Base-by-base conservation (phyloP, 2,113 vertebrate genomes). In the Acrocephalus kingi region DNA sequence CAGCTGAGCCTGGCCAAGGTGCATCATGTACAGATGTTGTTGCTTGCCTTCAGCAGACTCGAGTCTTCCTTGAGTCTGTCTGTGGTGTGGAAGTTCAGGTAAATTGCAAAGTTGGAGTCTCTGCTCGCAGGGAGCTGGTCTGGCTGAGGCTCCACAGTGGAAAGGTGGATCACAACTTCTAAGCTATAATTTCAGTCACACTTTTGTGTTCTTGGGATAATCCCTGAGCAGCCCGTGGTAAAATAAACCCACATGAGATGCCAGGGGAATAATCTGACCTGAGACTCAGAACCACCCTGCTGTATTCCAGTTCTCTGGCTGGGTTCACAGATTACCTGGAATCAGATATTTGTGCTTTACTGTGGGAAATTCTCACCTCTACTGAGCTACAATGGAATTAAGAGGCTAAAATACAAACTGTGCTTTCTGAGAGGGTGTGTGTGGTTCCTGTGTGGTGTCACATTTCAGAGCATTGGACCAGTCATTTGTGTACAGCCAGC, bases 41-140 rank as follows among this genome's bases (percentile, higher is more conserved):
- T 46, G 18, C 37, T 24, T 37, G 49, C 59, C 51, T 72, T 2
- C 20, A 55, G 58, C 35, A 85, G 58, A 2, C 2, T 1, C 25
- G 31, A 11, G 30, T n/a, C 54, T 41, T 35, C 31, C 51, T 5
- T 18, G 17, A 30, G 49, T 33, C 37, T 45, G 33, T 4, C 19
- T 69, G 51, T 33, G 46, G 68, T 15, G 14, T 28, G 75, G 30
- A 11, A 79, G 7, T 51, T 46, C 39, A 59, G 52, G 35, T 1
- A 7, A 39, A 35, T 20, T 19, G 15, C 37, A 39, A 28, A 74
- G 39, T 7, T 33, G 18, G 48, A 46, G 31, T 15, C n/a, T 1
- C 5, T 48, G 52, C 4, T 59, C 37, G 1, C 10, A 6, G 1
- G 33, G 27, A 5, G 3, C 35, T 45, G 22, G 1, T 48, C 8